Base-by-base conservation (phyloP, 92 coral and sea anemone species). In the Muricea muricata region DNA sequence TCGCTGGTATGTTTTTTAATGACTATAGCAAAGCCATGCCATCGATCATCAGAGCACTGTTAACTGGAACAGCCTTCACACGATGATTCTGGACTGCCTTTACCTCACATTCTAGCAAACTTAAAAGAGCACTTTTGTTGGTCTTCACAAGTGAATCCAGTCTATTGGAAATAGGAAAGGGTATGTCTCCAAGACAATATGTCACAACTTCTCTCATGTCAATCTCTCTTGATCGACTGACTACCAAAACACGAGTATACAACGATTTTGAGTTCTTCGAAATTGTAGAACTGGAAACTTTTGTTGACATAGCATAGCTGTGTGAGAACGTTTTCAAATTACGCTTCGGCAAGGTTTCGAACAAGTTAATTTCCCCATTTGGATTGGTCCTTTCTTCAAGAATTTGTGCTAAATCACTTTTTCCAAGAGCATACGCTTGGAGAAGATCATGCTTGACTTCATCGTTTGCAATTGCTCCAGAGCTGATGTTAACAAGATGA, bases 1-100 rank as follows among this genome's bases (percentile, higher is more conserved):
- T 74, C 63, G 80, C 80, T 74, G 60, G 61, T 45, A 46, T 40
- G 18, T 74, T 74, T 65, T 46, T 74, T 74, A 74, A 55, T 29
- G 60, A 28, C 41, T 45, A 65, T 11, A 74, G 40, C 61, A 74
- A 74, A 45, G 80, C 80, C 80, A 74, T 74, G 63, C 61, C 80
- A 74, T 74, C 80, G 63, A 74, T 50, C 65, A 74, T 24, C 63
- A 74, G 80, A 45, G 80, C 63, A 74, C 80, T 74, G n/a, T 46
- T 24, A 25, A 29, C 80, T 45, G 80, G 80, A 11, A 50, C 80
- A 23, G 60, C 61, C 60, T 74, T 20, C 39, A 50, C 80, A 47
- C 80, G 48, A 32, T 45, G 80, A 74, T 74, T 74, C 63, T 46
- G 80, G 37, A 74, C 80, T 48, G 80, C 11, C 37, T 74, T 50